A percentile compares a stretch with the other conserved stretches of the same genome.
phyloP scores from a whole-genome alignment of 2,888 invertebrate species.

The Tachystola acroxantha region DNA sequence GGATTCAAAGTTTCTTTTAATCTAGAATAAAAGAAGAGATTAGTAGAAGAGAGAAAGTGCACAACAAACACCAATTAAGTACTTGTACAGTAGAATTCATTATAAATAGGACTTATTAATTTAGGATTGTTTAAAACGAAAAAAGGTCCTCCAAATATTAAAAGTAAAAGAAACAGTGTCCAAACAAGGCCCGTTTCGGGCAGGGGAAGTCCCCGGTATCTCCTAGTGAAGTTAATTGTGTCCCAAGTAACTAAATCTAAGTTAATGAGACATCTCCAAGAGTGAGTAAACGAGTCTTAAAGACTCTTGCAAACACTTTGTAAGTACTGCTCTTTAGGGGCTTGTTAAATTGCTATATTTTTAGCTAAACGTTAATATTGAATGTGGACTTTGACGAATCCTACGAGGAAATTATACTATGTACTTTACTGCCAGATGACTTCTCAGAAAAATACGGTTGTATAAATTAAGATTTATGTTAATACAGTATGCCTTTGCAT shows the following conservation, averaged over 20 bases:
- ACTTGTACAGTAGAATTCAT: too few species aligned
- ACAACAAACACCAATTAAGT: too few species aligned
- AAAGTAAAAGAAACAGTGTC: constrained; percentile 9
- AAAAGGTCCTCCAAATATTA: not conserved
- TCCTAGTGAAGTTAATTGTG: constrained; percentile 36
- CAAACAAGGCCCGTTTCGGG: constrained; percentile 19
- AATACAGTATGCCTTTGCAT: too few species aligned
- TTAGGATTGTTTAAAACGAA: not conserved
- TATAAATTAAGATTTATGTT: not conserved
- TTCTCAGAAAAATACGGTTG: not conserved
- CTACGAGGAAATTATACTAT: not conserved
- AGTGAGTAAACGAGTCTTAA: constrained; percentile 6
- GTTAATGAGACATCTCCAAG: constrained; percentile 43
- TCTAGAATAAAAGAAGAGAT: too few species aligned
- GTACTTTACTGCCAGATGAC: too few species aligned
- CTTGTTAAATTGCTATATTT: not conserved
- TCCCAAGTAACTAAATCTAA: constrained; percentile 37
- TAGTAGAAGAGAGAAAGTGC: too few species aligned
- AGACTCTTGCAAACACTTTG: constrained; percentile 6
- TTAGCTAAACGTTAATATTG: not conserved
- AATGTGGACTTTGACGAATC: not conserved
- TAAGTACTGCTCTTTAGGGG: constrained; percentile 2
- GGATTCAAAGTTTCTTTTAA: too few species aligned
- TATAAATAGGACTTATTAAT: too few species aligned
- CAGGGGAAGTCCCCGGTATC: constrained; percentile 17